Base-by-base conservation (phyloP, 2,888 invertebrate species). In the Tetanocera ferruginea region DNA sequence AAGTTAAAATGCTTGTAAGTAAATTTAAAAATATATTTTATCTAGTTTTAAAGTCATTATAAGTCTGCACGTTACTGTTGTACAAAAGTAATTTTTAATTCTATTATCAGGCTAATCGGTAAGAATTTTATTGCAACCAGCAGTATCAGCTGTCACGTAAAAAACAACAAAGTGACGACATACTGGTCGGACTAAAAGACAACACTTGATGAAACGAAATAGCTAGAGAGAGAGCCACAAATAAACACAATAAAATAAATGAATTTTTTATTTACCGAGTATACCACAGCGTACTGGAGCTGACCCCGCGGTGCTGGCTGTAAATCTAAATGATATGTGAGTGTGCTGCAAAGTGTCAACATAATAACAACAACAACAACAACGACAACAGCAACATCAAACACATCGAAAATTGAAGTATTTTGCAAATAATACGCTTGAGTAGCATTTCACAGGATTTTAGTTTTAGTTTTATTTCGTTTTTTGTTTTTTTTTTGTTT, bases 261-360 rank as follows among this genome's bases (percentile, higher is more conserved):
- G 19, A 19, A 55, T 8, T 55, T 55, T 55, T 55, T 55, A 55
- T 55, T 55, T 55, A 9, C 55, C 55, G 19, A 55, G 23, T 55
- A 19, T 19, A 19, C 55, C 55, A 23, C n/a, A 55, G 2, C 19
- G 55, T 49, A 49, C 49, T 6, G 8, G 57, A 31, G 64, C n/a
- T 31, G 17, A 31, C 5, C 69, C 23, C 49, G 34, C 71, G 34
- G 17, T n/a, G 60, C 43, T 72, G 57, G 57, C 72, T 72, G 72
- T 72, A 72, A 60, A 72, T 72, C 72, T 72, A 72, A 60, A 37
- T 72, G 73, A 73, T 73, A 31, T 73, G 73, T 73, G 60, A 43
- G 62, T 17, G 62, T 23, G 37, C 25, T 17, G 31, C 51, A 69
- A 5, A 34, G 34, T 34, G 34, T 19, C 19, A 64, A 28, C 43